phyloP scores from a whole-genome alignment of 1,140 invertebrate species.

The Vanessa atalanta region DNA sequence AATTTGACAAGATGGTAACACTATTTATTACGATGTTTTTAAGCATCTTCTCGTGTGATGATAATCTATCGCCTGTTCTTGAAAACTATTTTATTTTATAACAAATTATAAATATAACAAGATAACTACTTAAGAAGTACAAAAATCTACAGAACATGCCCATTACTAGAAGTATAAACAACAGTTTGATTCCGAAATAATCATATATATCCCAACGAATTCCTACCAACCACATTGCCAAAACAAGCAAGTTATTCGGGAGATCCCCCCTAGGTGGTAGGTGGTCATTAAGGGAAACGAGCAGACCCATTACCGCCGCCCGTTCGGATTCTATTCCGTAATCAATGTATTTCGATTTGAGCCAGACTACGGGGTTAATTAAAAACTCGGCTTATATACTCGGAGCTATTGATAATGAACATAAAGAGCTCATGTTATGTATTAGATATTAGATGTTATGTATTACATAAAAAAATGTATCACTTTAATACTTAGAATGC shows the following conservation, averaged over 20 bases:
- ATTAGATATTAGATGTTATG: too few species aligned
- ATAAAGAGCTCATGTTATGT: neutral
- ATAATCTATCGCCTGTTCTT: too few species aligned
- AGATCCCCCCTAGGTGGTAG: slow-evolving; percentile 26
- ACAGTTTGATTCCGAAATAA: neutral
- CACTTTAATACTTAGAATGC: too few species aligned
- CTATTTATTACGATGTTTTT: too few species aligned
- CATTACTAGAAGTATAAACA: neutral
- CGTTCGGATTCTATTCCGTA: slow-evolving; percentile 51
- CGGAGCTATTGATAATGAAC: neutral
- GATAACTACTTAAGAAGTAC: too few species aligned
- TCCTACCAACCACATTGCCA: slow-evolving; percentile 21
- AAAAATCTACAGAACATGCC: too few species aligned
- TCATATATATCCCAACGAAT: slow-evolving; percentile 8
- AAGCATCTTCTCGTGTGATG: too few species aligned
- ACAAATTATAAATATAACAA: too few species aligned
- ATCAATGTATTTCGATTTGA: slow-evolving; percentile 56
- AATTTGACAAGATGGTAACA: too few species aligned
- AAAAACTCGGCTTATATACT: slow-evolving; percentile 36
- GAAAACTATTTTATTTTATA: too few species aligned
- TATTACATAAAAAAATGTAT: too few species aligned
- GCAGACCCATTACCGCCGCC: slow-evolving; percentile 48
- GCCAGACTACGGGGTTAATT: slow-evolving; percentile 35
- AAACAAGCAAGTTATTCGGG: slow-evolving; percentile 31
- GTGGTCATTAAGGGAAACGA: slow-evolving; percentile 46